phyloP scores from a whole-genome alignment of 2,888 invertebrate species.

The Athetis lepigone region DNA sequence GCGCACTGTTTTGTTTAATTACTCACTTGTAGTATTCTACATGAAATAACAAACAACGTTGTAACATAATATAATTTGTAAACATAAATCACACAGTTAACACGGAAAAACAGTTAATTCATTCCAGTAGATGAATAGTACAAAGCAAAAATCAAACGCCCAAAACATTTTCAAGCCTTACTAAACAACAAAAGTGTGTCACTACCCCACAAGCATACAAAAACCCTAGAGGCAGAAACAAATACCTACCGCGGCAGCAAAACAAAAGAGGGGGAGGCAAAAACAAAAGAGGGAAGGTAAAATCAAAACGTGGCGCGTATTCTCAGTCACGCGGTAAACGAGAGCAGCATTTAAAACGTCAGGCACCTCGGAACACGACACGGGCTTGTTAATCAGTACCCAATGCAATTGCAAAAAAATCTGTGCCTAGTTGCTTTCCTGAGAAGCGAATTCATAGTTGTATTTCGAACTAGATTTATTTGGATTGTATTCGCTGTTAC shows the following conservation, averaged over 20 bases:
- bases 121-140: neutral
- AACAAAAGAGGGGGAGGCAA: constrained; percentile 41
- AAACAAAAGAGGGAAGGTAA: constrained; percentile 53
- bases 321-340: constrained; percentile 56
- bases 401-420: constrained; percentile 53
- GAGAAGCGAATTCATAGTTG: constrained; percentile 37
- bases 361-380: constrained; percentile 47
- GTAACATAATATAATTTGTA: no score
- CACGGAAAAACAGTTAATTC: neutral
- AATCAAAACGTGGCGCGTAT: constrained; percentile 54
- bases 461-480: constrained; percentile 22
- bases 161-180: constrained; percentile 6
- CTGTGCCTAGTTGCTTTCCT: constrained; percentile 43
- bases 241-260: constrained; percentile 29
- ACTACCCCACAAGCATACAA: constrained; percentile 28
- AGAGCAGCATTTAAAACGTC: constrained; percentile 57
- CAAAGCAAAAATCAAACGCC: constrained; percentile 8
- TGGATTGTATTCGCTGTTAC: constrained; percentile 22
- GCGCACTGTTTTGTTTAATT: neutral
- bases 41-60: no score
- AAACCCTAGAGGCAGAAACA: constrained; percentile 42
- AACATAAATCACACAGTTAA: neutral
- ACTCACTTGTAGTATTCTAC: neutral
- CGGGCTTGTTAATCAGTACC: constrained; percentile 64
- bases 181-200: constrained; percentile 27